Base-by-base conservation (phyloP, 92 coral and sea anemone species). In the Muricea muricata region DNA sequence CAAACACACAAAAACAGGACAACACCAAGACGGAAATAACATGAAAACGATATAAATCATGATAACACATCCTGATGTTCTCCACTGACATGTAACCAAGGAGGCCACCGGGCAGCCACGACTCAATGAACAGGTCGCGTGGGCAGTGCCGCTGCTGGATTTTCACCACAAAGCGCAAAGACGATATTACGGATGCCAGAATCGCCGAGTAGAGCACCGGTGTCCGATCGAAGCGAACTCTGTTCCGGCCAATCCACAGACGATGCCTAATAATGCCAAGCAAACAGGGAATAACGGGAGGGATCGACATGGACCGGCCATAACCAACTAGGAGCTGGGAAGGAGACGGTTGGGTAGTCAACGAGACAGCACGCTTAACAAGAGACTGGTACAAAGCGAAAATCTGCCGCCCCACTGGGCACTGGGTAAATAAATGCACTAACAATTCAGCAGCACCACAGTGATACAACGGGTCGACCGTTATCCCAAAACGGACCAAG, bases 21-120 rank as follows among this genome's bases (percentile, higher is more conserved):
- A 20, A 20, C 23, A 54, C 1, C 25, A 54, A 20, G 20, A 7
- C 7, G 4, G n/a, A n/a, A 6, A 54, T 14, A 15, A 54, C 1
- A 34, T 24, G 14, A 37, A 0, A 3, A 14, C 15, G 20, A 54
- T 20, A 0, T 7, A 4, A 54, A n/a, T n/a, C n/a, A n/a, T n/a
- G n/a, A n/a, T n/a, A n/a, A n/a, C n/a, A n/a, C n/a, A n/a, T n/a
- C n/a, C n/a, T 23, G 6, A 20, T 1, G 6, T 54, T 25, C 0
- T 54, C 15, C 13, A 0, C 61, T 6, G 20, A 7, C 13, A 82
- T 45, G 0, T 20, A 18, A 47, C 69, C 68, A 0, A 71, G 14
- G 0, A 72, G 14, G 5, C 87, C 87, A 54, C 5, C 12, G 0
- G 72, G 80, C 6, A 73, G 37, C 88, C 84, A 85, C 7, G 75